Base-by-base conservation (phyloP, 2,888 invertebrate species). In the Aelia acuminata region DNA sequence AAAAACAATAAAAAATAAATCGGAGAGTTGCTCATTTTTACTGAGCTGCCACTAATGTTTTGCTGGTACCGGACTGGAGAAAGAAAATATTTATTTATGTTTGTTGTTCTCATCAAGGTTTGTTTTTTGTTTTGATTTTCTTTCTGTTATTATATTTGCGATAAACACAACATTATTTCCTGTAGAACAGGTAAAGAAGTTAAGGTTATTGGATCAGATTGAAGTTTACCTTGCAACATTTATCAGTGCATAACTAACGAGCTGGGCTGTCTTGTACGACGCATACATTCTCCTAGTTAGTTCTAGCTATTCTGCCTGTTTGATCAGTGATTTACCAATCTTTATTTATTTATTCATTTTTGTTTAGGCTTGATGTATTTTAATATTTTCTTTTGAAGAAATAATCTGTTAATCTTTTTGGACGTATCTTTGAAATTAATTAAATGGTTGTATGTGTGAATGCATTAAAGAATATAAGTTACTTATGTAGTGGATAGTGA, bases 161-260 rank as follows among this genome's bases (percentile, higher is more conserved):
- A n/a, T 80, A 80, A 80, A 80, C 39, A 47, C 43, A 26, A n/a
- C 80, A 43, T 80, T 80, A 43, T n/a, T 80, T 80, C 15, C 43
- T 80, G 80, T 80, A 80, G 80, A 47, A 43, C 80, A 43, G 43
- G 80, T 80, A 43, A 43, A 80, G n/a, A 80, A 80, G 80, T 80
- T 80, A 80, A 80, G 80, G 80, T 43, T 22, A 80, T 43, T 80
- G n/a, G 43, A 80, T 80, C 80, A n/a, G 43, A 3, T 43, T 80
- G 80, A 43, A 80, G 80, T 80, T 80, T 47, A n/a, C 80, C 80
- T 80, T n/a, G 80, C 35, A n/a, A n/a, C 43, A 43, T 13, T 47
- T 80, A 80, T 80, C 80, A 80, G 43, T 80, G 80, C 80, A 80
- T 80, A 80, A 80, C 80, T 80, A 80, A 80, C 63, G 15, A 70